These are phyloP conservation scores for Drosophila santomea DNA, from an alignment of 1,140 invertebrate species.

Conservation along the genomic window DNA sequence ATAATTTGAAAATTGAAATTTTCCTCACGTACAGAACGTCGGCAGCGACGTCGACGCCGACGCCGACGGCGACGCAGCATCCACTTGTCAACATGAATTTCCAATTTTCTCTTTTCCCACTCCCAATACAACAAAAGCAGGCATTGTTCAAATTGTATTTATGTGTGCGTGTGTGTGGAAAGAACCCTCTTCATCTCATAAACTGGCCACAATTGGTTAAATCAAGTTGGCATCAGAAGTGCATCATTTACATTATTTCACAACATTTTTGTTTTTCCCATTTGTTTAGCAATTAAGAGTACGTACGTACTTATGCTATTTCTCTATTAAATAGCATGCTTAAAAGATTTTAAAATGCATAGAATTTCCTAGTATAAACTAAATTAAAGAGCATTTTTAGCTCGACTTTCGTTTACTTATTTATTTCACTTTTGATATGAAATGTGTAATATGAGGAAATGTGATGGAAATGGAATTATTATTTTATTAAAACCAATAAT, in stretches of 20 bases:
- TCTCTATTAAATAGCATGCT: no score
- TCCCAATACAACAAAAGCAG: constrained; percentile 13
- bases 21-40: constrained; percentile 68
- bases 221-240: constrained; percentile 30
- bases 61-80: constrained; percentile 31
- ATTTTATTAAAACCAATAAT: background rate
- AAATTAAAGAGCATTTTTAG: background rate
- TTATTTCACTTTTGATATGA: no score
- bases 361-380: background rate
- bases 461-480: no score
- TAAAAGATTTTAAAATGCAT: no score
- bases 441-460: no score
- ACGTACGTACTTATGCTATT: background rate
- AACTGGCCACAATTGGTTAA: constrained; percentile 33
- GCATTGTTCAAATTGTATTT: constrained; percentile 29
- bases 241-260: background rate
- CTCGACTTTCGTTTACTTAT: background rate
- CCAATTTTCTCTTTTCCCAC: constrained; percentile 58
- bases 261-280: no score
- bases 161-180: background rate
- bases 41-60: constrained; percentile 49
- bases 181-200: constrained; percentile 13
- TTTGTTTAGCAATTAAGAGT: background rate
- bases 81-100: constrained; percentile 80
- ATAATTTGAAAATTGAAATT: constrained; percentile 78